Evolutionary conservation across 2,888 invertebrate genomes (phyloP), one percentile per base, ranked within the genome.

Genomic region (Homarus gammarus): DNA sequence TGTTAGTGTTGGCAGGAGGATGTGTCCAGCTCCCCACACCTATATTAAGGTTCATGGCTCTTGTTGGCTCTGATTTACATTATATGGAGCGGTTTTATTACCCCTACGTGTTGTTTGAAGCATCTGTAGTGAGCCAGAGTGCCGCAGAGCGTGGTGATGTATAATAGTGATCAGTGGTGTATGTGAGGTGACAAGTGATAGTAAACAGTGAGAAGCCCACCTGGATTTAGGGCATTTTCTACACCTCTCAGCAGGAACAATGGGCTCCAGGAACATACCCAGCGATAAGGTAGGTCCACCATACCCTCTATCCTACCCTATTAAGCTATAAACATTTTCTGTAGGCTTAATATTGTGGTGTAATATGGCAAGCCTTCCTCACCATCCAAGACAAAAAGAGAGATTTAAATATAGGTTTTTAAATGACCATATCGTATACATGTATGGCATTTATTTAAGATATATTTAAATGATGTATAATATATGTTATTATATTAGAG

Each of bases 221-320:
- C 78, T 78, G 56, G 56, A 51, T 56, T n/a, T 78, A 33, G 56
- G 56, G 12, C 56, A 33, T 15, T 12, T 56, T 56, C 78, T 49
- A 22, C 77, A 49, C 49, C 49, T 49, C 36, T 49, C 56, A 33
- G 56, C 38, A 56, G 78, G 51, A 78, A 78, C 51, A 15, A 78
- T 78, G 78, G 78, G 78, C 27, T 56, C 78, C 78, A 78, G 78
- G 78, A 78, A 15, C 27, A 78, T 78, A 44, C 78, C 78, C 78
- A 78, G 56, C 56, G 78, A 78, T 38, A 78, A 78, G 78, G 78
- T 78, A 78, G 56, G 78, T 78, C n/a, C 2, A 5, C 3, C 22
- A n/a, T 0, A 10, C 12, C 44, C n/a, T 75, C 44, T 68, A 10
- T n/a, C 12, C 56, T 56, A 22, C 22, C 18, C 56, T n/a, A n/a